Base-by-base conservation (phyloP, 2,888 invertebrate species). In the Microctonus hyperodae region DNA sequence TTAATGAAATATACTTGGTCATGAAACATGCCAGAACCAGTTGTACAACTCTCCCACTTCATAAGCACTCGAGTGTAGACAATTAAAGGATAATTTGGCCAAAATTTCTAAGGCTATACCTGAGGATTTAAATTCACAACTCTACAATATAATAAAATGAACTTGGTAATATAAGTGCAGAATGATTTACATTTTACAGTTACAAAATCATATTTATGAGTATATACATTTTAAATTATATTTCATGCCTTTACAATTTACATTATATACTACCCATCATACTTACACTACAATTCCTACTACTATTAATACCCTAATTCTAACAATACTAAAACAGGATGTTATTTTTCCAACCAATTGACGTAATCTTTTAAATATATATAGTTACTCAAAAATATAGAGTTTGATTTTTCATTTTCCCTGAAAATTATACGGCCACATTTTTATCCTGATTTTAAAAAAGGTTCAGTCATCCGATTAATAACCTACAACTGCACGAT, bases 401-500 rank as follows among this genome's bases (percentile, higher is more conserved):
- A 13, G n/a, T 44, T 44, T n/a, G 20, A 6, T 20, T n/a, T 16
- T 44, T 6, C 44, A 44, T 9, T 7, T 44, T 44, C 16, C 16
- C 16, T 44, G 5, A 44, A 44, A 16, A 44, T 20, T 44, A 44
- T 44, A 16, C 16, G 7, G 44, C 16, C 4, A n/a, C 28, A 44
- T n/a, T 44, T 44, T 44, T 7, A 16, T 16, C 16, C 16, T n/a
- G 44, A 16, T 7, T 16, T 16, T 44, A 16, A 44, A 44, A 7
- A 20, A 44, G 44, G 16, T 44, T 16, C 44, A 44, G 44, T 16
- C 44, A 20, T 44, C 44, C 44, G 44, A 44, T 44, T 44, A 44
- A 44, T 44, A 44, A 44, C 44, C 44, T 16, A 44, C 44, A 44
- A 44, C 44, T 44, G 44, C 44, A 44, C 16, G 44, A 44, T 44